These are phyloP conservation scores for Cheilosia grossa DNA, from an alignment of 2,888 invertebrate genomes.

Conservation along the genomic window DNA sequence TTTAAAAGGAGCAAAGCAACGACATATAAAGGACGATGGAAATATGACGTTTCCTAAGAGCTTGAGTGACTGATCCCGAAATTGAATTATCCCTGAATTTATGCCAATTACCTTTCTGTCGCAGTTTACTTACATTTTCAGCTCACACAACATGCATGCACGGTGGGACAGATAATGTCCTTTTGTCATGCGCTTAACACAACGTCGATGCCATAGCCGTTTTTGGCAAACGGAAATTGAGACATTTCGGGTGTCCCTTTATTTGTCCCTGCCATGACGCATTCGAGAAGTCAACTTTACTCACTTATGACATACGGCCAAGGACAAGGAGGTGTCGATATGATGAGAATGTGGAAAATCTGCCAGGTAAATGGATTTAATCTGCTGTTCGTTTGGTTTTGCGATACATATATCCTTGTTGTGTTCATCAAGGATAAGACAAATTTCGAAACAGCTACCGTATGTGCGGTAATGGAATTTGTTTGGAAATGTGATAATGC, in stretches of 20 bases:
- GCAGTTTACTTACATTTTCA: slow-evolving; percentile 59
- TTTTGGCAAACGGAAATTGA: slow-evolving; percentile 66
- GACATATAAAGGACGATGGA: slow-evolving; percentile 52
- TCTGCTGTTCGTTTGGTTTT: slow-evolving; percentile 63
- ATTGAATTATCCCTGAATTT: slow-evolving; percentile 74
- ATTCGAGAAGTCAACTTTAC: slow-evolving; percentile 65
- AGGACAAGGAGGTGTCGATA: slow-evolving; percentile 39
- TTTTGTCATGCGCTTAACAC: slow-evolving; percentile 74
- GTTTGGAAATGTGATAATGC: slow-evolving; percentile 66
- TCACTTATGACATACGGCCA: slow-evolving; percentile 5
- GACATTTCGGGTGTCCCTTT: slow-evolving; percentile 44
- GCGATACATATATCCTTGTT: slow-evolving; percentile 1
- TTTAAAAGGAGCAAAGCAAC: slow-evolving; percentile 41
- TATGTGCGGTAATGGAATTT: slow-evolving; percentile 69
- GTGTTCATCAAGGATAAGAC: slow-evolving; percentile 46
- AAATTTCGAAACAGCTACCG: slow-evolving; percentile 58
- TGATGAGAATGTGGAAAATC: slow-evolving; percentile 57
- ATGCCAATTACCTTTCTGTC: slow-evolving; percentile 73
- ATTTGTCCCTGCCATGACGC: slow-evolving; percentile 23
- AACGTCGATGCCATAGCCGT: slow-evolving; percentile 10
- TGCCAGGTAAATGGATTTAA: slow-evolving; percentile 71
- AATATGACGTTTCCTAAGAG: slow-evolving; percentile 74
- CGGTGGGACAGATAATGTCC: slow-evolving; percentile 60
- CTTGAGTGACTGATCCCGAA: slow-evolving; percentile 75
- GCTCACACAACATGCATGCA: slow-evolving; percentile 43